Conservation (phyloP, 2,113 vertebrate genomes). For the Pholis gunnellus region DNA sequence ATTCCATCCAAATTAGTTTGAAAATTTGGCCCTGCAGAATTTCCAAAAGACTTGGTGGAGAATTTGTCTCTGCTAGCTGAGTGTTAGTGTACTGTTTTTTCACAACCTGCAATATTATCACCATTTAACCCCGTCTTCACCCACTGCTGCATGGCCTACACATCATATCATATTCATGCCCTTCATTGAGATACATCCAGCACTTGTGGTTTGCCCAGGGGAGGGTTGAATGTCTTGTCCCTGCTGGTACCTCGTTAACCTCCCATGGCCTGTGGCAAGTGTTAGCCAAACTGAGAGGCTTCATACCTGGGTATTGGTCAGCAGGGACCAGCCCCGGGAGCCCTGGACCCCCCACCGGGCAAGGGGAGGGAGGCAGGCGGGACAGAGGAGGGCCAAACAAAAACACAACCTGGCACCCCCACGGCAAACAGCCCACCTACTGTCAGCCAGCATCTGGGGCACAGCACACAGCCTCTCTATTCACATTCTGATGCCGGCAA, state of each 20-base stretch:
- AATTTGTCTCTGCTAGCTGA: neutral
- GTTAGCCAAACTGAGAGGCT: conserved; percentile 72
- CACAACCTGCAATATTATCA: conserved; percentile 23
- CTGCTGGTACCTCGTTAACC: conserved; percentile 83
- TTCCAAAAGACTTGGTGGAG: neutral
- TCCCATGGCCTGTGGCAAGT: conserved; percentile 70
- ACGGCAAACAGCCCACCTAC: conserved; percentile 82
- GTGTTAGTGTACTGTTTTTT: neutral
- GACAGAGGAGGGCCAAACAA: conserved; percentile 82
- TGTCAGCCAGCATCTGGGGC: conserved; percentile 76
- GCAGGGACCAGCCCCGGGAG: conserved; percentile 73
- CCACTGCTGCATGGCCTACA: neutral
- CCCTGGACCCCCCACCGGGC: conserved; percentile 61
- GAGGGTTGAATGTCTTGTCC: conserved; percentile 74
- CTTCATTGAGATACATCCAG: conserved; percentile 65
- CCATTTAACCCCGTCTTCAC: neutral
- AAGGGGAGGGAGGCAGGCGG: conserved; percentile 75
- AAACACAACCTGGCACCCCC: conserved; percentile 82
- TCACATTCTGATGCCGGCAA: conserved; percentile 76
- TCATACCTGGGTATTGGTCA: conserved; percentile 79
- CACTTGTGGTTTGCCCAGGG: conserved; percentile 65
- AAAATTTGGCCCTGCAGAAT: neutral
- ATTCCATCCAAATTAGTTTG: neutral
- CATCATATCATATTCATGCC: conserved; percentile 44
- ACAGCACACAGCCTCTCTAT: conserved; percentile 68